These are phyloP conservation scores for Chrysocyon brachyurus DNA, from an alignment of 2,797 vertebrate species.

Conservation along the genomic window DNA sequence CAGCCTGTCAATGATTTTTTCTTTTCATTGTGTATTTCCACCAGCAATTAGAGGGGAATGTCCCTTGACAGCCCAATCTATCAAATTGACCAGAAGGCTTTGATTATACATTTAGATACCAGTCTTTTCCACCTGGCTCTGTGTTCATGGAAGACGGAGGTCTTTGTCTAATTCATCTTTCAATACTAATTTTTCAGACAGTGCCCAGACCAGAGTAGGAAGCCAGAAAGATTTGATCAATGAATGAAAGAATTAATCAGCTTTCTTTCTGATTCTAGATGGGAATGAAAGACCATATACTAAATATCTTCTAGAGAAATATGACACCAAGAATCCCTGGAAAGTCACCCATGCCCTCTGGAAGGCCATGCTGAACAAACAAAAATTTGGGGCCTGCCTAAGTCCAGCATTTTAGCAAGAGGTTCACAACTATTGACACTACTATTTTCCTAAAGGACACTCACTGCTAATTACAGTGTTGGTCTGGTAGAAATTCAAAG, in stretches of 20 bases:
- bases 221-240: conserved; percentile 11
- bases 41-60: not conserved
- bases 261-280: conserved; percentile 33
- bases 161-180: not conserved
- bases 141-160: not conserved
- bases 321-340: not conserved
- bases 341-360: not conserved
- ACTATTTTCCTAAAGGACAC: not conserved
- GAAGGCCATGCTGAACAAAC: not conserved
- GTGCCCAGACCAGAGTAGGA: not conserved
- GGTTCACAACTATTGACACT: not conserved
- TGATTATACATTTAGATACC: not conserved
- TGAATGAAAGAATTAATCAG: not conserved
- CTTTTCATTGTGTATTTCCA: not conserved
- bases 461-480: not conserved
- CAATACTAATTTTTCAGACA: not conserved
- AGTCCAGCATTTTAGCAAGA: not conserved
- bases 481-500: not conserved
- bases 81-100: not conserved
- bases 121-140: not conserved
- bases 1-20: not conserved
- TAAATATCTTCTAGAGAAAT: not conserved
- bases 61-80: not conserved
- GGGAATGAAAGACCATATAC: not conserved
- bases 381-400: not conserved